Base-by-base conservation (phyloP, 2,888 invertebrate genomes). In the Diaprepes abbreviatus region DNA sequence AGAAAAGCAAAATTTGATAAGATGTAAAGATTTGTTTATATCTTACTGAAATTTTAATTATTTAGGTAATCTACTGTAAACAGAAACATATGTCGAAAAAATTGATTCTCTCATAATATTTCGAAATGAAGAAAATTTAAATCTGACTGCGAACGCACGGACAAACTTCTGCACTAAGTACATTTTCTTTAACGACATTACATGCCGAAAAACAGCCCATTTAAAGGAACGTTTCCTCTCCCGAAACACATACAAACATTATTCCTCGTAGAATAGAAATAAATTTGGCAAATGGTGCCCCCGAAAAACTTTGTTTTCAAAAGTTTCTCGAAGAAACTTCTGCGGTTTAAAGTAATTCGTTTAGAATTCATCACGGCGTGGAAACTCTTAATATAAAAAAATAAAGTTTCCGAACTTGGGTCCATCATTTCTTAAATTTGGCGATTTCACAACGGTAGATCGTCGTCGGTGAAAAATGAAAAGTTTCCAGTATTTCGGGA, bases 291-390 rank as follows among this genome's bases (percentile, higher is more conserved):
- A 50, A 50, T 50, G 28, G 48, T 28, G 28, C 28, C 12, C 9
- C n/a, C 9, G 28, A 28, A 50, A 45, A 50, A 50, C 48, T 50
- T 50, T 28, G 28, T 28, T 50, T 50, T 28, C 48, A 28, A 28
- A 50, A 50, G 14, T 50, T 50, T 16, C 31, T 28, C 9, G 14
- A 28, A 28, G 28, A 28, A 50, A 28, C 48, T 50, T 50, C 14
- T 50, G 28, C 28, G 48, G 48, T 24, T 63, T 63, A 38, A 17
- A 17, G 52, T 63, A 52, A 63, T 52, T 63, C 21, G 52, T 63
- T 63, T 63, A 63, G 52, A 19, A 63, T 52, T 50, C 62, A 50
- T 62, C 36, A 62, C 21, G 50, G 21, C 62, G 35, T 19, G 21
- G 24, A 62, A 62, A 35, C 24, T 36, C 31, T 43, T 43, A 43